Evolutionary conservation across 2,797 vertebrate genomes (phyloP).

Genomic region (Sphaeramia orbicularis): DNA sequence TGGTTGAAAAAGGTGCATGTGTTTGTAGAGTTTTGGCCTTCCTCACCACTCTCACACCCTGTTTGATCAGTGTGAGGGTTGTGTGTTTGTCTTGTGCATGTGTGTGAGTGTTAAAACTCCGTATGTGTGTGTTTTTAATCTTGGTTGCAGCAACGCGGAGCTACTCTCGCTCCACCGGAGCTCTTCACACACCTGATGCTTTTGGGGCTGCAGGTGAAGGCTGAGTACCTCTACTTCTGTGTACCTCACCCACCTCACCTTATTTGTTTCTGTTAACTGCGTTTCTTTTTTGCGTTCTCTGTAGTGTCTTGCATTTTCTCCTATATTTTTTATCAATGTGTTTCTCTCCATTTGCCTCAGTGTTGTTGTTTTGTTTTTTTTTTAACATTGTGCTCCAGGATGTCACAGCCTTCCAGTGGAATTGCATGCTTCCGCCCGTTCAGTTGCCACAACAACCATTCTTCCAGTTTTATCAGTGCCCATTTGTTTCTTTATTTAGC

Average conservation of each 20-base stretch:
- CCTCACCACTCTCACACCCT: slow-evolving; percentile 41
- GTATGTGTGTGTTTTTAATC: slow-evolving; percentile 79
- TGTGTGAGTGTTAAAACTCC: slow-evolving; percentile 64
- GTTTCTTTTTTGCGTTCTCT: slow-evolving; percentile 35
- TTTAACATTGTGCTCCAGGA: slow-evolving; percentile 64
- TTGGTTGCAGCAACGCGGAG: slow-evolving; percentile 97
- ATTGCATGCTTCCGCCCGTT: slow-evolving; percentile 82
- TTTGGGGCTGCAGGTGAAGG: slow-evolving; percentile 98
- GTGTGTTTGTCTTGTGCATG: slow-evolving; percentile 27
- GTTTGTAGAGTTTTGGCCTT: slow-evolving; percentile 45
- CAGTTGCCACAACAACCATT: slow-evolving; percentile 62
- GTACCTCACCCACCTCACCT: slow-evolving; percentile 76
- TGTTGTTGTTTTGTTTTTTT: slow-evolving; percentile 17
- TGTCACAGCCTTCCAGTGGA: slow-evolving; percentile 57
- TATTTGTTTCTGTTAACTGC: slow-evolving; percentile 28
- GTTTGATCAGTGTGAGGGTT: slow-evolving; percentile 24
- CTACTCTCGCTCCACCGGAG: slow-evolving; percentile 98
- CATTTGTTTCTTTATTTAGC: slow-evolving; percentile 60
- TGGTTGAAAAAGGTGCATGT: slow-evolving; percentile 2
- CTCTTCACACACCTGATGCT: slow-evolving; percentile 94
- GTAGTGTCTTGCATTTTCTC: slow-evolving; percentile 45
- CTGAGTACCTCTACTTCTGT: slow-evolving; percentile 88
- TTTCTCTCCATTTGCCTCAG: slow-evolving; percentile 50
- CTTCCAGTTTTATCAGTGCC: slow-evolving; percentile 35
- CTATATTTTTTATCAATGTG: slow-evolving; percentile 29